Base-by-base conservation (phyloP, 1,140 invertebrate genomes). In the Cydia fagiglandana region DNA sequence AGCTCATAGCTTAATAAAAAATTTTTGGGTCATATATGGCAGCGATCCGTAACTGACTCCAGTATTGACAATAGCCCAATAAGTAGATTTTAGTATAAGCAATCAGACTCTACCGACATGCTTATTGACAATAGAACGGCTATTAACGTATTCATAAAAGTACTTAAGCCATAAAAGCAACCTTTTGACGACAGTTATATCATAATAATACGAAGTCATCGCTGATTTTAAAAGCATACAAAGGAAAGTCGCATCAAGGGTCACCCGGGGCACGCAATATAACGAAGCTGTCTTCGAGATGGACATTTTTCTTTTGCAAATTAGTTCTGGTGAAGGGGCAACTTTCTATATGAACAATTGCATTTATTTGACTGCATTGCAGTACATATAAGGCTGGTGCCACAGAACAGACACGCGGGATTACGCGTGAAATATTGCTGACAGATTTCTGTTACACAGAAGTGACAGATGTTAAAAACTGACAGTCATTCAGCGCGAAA, bases 261-360 rank as follows among this genome's bases (percentile, higher is more conserved):
- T 70, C 66, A 70, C 66, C n/a, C 38, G 17, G 66, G 66, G 66
- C 66, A 70, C 7, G 66, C 66, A 41, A 41, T 34, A 34, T 70
- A 70, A 70, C 66, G 38, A 38, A 38, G 66, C 66, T 70, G 66
- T 70, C 66, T 70, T 70, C 38, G 20, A 15, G 30, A 28, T 41
- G 34, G n/a, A 38, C 66, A 17, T 70, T 68, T 66, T 66, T 34
- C 64, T 68, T 68, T 68, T n/a, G 64, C 64, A 68, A 38, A 68
- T 68, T 68, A 68, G 64, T 68, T 68, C 64, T 70, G 66, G 66
- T 70, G 66, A 70, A 70, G 66, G 34, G 34, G 66, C 15, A 70
- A 45, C 66, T 70, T 70, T 70, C 66, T 70, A 45, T 70, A 70
- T 45, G 66, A 70, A 70, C 66, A 70, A 70, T 70, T 70, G 34